phyloP scores from a whole-genome alignment of 1,140 invertebrate species.

The Pseudomyrmex pallidus region DNA sequence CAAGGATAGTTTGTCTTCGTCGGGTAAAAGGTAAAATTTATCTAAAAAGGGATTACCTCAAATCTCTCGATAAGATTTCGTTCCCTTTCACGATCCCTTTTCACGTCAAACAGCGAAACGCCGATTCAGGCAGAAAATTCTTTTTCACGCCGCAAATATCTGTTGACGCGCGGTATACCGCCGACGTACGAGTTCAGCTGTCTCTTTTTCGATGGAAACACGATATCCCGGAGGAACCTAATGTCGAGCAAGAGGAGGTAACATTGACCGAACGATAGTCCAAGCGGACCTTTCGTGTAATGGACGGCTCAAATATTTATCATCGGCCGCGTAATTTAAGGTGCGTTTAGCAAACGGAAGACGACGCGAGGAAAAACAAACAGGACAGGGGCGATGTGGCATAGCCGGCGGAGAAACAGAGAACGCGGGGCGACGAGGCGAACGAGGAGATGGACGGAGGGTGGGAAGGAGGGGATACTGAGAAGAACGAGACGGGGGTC shows the following conservation, averaged over 20 bases:
- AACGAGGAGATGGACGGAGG: conserved; percentile 1
- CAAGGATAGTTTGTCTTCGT: background rate
- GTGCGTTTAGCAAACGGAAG: conserved; percentile 84
- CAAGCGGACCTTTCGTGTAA: conserved; percentile 77
- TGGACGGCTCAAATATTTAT: conserved; percentile 85
- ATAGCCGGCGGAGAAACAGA: conserved; percentile 57
- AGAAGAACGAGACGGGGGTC: conserved; percentile 61
- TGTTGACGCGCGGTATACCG: conserved; percentile 5
- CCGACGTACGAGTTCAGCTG: conserved; percentile 41
- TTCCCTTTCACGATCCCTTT: background rate
- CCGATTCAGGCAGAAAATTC: background rate
- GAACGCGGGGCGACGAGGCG: conserved; percentile 56
- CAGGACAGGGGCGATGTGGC: conserved; percentile 71
- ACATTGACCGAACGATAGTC: conserved; percentile 62
- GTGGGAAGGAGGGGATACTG: conserved; percentile 52
- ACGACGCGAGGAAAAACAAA: conserved; percentile 83
- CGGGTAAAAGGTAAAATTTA: background rate
- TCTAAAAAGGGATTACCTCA: background rate
- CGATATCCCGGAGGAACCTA: conserved; percentile 67
- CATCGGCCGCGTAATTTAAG: conserved; percentile 84
- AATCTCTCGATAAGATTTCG: background rate
- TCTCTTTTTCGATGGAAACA: conserved; percentile 72
- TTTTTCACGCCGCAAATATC: conserved; percentile 18
- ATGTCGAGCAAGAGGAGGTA: conserved; percentile 63
- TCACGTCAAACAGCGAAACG: background rate